Percentiles rank a stretch among this genome's conserved stretches.
These are phyloP conservation scores for Centrocercus urophasianus DNA, from an alignment of 2,113 vertebrate genomes.

Conservation along the genomic window DNA sequence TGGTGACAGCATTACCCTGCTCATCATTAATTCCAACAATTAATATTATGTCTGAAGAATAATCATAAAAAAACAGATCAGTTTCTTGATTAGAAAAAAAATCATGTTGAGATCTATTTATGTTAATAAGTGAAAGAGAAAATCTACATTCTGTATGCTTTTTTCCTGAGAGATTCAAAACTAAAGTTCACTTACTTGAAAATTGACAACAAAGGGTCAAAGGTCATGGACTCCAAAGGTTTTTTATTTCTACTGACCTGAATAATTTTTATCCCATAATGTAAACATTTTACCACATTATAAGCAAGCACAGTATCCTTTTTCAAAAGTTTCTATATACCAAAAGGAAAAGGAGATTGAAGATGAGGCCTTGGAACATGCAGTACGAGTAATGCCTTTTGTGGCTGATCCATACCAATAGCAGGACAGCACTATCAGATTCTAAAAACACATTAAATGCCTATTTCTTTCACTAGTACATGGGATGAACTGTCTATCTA, in stretches of 20 bases:
- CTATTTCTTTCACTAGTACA: not conserved
- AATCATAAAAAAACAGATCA: not conserved
- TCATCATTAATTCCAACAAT: constrained; percentile 17
- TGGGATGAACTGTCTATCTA: not conserved
- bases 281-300: accelerated
- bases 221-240: not conserved
- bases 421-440: not conserved
- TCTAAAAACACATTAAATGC: not conserved
- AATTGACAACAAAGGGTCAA: not conserved
- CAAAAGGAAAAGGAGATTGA: not conserved
- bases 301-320: not conserved
- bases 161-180: not conserved
- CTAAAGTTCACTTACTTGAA: not conserved
- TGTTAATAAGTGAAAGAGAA: not conserved
- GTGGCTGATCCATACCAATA: not conserved
- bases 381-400: not conserved
- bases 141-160: not conserved
- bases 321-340: not conserved
- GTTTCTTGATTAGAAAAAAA: not conserved
- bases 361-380: not conserved
- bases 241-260: not conserved
- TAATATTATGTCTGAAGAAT: constrained; percentile 26
- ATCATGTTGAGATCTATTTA: not conserved
- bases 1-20: not conserved
- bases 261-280: not conserved